Conservation (phyloP, 2,888 invertebrate genomes). For the Rhorus exstirpatorius region DNA sequence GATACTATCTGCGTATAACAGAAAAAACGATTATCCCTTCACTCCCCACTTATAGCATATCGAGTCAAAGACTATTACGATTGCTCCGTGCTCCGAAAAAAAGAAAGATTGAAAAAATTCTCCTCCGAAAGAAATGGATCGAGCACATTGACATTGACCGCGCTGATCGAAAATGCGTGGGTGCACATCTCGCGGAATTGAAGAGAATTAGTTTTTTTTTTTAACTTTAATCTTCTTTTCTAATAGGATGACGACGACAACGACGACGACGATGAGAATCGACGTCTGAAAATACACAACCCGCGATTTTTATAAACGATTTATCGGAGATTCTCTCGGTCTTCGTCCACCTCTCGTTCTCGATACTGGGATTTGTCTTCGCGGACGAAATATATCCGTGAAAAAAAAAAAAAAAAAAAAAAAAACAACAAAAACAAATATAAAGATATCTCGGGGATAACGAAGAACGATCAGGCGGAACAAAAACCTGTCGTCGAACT, state of each 20-base stretch:
- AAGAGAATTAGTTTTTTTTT: neutral
- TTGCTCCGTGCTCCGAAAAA: too few species aligned
- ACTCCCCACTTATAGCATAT: too few species aligned
- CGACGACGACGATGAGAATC: constrained; percentile 3
- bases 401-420: constrained; percentile 13
- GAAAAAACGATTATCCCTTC: neutral
- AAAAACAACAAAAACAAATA: neutral
- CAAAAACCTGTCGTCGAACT: constrained; percentile 62
- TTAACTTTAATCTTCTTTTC: too few species aligned
- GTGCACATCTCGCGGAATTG: constrained; percentile 1
- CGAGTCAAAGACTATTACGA: too few species aligned
- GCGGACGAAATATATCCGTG: constrained; percentile 21
- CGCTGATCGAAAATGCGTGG: constrained; percentile 12
- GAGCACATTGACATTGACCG: constrained; percentile 47
- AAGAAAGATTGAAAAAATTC: constrained; percentile 1
- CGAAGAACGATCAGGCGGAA: constrained; percentile 36
- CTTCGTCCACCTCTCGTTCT: neutral
- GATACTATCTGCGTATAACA: constrained; percentile 43
- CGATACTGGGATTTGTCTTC: constrained; percentile 34
- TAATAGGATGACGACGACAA: neutral
- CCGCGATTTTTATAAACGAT: constrained; percentile 25
- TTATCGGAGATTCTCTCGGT: neutral
- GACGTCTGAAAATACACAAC: constrained; percentile 1
- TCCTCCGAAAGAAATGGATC: neutral
- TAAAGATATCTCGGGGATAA: constrained; percentile 23